Conservation (phyloP, 2,797 vertebrate species). For the Pantherophis alleghaniensis region DNA sequence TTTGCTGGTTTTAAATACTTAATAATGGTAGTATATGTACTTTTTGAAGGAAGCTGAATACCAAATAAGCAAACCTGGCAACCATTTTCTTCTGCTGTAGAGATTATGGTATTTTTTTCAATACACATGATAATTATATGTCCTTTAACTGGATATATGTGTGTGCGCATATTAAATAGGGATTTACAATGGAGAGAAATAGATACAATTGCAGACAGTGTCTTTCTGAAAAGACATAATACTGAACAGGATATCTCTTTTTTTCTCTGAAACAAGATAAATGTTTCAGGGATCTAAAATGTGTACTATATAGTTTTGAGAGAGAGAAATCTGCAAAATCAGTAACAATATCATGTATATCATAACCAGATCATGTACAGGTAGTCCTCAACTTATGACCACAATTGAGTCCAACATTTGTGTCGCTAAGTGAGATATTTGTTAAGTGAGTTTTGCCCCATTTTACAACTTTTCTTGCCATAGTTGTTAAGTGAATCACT, state of each 20-base stretch:
- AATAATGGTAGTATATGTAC: neutral
- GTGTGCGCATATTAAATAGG: neutral
- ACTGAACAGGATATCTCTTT: neutral
- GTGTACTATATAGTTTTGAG: neutral
- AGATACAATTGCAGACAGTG: neutral
- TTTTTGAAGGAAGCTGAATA: neutral
- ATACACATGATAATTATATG: neutral
- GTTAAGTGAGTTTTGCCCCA: neutral
- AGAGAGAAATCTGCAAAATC: neutral
- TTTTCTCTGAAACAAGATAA: neutral
- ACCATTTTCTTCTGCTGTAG: neutral
- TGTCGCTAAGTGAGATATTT: neutral
- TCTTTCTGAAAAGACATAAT: neutral
- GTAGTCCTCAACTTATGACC: neutral
- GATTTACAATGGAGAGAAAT: neutral
- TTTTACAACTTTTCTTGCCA: neutral
- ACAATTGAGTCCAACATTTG: neutral
- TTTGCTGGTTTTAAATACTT: neutral
- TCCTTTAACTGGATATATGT: neutral
- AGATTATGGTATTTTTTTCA: neutral
- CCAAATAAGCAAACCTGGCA: neutral
- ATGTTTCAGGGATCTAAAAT: neutral
- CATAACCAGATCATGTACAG: neutral
- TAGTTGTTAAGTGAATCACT: neutral
- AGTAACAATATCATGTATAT: neutral